Evolutionary conservation across 2,888 invertebrate genomes (phyloP).

Genomic region (Brachylomia viminalis): DNA sequence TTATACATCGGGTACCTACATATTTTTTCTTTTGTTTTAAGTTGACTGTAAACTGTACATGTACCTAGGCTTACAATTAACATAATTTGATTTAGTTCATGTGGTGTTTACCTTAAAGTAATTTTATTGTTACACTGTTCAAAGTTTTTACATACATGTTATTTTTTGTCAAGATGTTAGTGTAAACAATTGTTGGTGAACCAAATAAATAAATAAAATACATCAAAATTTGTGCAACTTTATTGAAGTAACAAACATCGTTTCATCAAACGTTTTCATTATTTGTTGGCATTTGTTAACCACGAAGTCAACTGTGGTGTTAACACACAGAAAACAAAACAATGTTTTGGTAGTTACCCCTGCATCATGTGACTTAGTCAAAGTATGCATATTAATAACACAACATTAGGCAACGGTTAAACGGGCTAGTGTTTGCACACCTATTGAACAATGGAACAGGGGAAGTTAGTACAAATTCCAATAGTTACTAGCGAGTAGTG

Average conservation of each 20-base stretch:
- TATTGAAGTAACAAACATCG: not conserved
- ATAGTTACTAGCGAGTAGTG: conserved; percentile 23
- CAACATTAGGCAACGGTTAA: conserved; percentile 41
- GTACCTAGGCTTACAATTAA: too few relatives aligned
- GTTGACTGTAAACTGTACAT: too few relatives aligned
- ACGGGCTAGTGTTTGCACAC: conserved; percentile 28
- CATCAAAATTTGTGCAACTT: not conserved
- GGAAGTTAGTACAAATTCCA: conserved; percentile 21
- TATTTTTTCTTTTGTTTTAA: too few relatives aligned
- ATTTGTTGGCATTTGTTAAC: not conserved
- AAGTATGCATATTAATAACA: conserved; percentile 55
- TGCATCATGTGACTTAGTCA: not conserved
- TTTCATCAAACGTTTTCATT: not conserved
- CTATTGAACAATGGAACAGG: conserved; percentile 43
- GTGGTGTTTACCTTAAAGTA: too few relatives aligned
- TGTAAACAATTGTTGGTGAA: too few relatives aligned
- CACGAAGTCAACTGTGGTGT: not conserved
- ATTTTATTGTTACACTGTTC: too few relatives aligned
- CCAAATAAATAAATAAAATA: too few relatives aligned
- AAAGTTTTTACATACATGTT: too few relatives aligned
- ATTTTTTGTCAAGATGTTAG: too few relatives aligned
- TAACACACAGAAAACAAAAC: conserved; percentile 14
- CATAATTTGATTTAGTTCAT: too few relatives aligned
- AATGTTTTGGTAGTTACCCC: not conserved
- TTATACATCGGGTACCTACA: too few relatives aligned